phyloP scores from a whole-genome alignment of 2,888 invertebrate genomes.

The Heliothis peltigera region DNA sequence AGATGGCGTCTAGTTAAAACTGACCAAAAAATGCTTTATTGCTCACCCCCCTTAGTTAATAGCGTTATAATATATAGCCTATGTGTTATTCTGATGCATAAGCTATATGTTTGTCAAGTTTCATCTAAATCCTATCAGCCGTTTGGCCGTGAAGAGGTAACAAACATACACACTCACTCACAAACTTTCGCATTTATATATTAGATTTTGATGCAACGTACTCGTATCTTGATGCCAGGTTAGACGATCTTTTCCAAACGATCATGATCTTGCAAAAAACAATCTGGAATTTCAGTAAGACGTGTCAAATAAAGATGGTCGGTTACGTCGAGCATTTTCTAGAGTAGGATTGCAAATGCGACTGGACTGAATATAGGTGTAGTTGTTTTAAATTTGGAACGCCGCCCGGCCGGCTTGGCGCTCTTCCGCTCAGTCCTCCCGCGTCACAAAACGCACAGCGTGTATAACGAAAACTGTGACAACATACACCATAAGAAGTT shows the following conservation, averaged over 20 bases:
- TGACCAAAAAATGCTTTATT: too few relatives aligned
- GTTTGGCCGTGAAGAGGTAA: too few relatives aligned
- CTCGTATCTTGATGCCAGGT: slow-evolving; percentile 31
- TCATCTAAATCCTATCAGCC: too few relatives aligned
- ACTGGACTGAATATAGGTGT: slow-evolving; percentile 79
- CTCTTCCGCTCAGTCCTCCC: slow-evolving; percentile 75
- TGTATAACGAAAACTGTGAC: slow-evolving; percentile 73
- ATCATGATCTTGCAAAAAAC: slow-evolving; percentile 19
- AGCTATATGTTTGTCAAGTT: too few relatives aligned
- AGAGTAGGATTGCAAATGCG: slow-evolving; percentile 70
- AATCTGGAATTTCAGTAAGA: slow-evolving; percentile 21
- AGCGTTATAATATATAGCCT: too few relatives aligned
- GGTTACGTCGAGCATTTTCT: slow-evolving; percentile 66
- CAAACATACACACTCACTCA: too few relatives aligned
- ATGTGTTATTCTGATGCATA: too few relatives aligned
- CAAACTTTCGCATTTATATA: too few relatives aligned
- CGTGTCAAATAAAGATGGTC: slow-evolving; percentile 67
- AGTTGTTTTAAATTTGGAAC: slow-evolving; percentile 87
- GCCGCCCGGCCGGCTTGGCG: slow-evolving; percentile 82
- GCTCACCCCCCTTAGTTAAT: too few relatives aligned
- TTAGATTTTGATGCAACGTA: slow-evolving; percentile 7
- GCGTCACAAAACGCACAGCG: slow-evolving; percentile 73
- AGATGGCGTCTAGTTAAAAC: too few relatives aligned
- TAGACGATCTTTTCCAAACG: slow-evolving; percentile 39
- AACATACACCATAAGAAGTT: slow-evolving; percentile 53